These are phyloP conservation scores for Melolontha melolontha DNA, from an alignment of 2,888 invertebrate species.

Conservation along the genomic window DNA sequence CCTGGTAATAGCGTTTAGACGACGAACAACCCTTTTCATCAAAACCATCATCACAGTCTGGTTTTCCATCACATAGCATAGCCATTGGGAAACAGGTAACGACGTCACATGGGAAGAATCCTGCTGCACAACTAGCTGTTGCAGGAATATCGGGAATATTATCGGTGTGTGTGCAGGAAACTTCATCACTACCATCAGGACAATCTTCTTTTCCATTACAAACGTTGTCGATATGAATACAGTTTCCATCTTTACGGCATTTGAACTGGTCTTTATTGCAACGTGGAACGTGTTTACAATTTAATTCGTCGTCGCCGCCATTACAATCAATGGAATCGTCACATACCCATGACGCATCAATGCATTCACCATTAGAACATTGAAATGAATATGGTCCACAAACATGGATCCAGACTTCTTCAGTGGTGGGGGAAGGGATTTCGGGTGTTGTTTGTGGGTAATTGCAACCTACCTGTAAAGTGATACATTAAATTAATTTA, in stretches of 20 bases:
- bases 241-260: conserved; percentile 74
- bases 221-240: conserved; percentile 66
- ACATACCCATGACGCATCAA: conserved; percentile 73
- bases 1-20: conserved; percentile 62
- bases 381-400: conserved; percentile 71
- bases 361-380: conserved; percentile 71
- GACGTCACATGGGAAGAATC: conserved; percentile 72
- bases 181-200: conserved; percentile 70
- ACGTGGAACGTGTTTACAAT: conserved; percentile 54
- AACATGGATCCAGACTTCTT: conserved; percentile 54
- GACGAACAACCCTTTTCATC: conserved; percentile 78
- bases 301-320: conserved; percentile 73
- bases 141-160: conserved; percentile 61
- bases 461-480: conserved; percentile 62
- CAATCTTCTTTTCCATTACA: conserved; percentile 71
- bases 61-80: conserved; percentile 75
- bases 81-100: conserved; percentile 72
- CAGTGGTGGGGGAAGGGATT: conserved; percentile 44
- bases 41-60: conserved; percentile 79
- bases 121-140: conserved; percentile 66
- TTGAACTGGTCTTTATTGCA: conserved; percentile 68
- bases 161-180: conserved; percentile 56
- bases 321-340: conserved; percentile 72
- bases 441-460: conserved; percentile 41
- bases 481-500: neutral